Percentiles rank a stretch among this genome's conserved stretches.
Evolutionary conservation across 1,140 invertebrate species (phyloP).

Genomic region (Lycorma delicatula): DNA sequence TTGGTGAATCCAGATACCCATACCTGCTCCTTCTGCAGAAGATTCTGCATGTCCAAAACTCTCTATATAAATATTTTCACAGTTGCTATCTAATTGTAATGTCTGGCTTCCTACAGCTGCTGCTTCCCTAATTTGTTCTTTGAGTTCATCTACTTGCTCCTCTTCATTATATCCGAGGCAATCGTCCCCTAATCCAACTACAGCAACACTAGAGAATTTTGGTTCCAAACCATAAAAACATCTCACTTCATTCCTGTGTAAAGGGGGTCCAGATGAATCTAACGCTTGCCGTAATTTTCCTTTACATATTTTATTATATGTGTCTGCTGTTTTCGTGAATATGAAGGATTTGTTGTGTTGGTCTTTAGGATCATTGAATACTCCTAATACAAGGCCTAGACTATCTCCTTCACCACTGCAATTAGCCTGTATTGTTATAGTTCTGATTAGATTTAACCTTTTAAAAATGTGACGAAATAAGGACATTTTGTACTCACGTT

Average conservation of each 20-base stretch:
- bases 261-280: conserved; percentile 9
- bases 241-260: conserved; percentile 48
- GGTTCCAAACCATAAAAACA: conserved; percentile 52
- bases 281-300: conserved; percentile 10
- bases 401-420: neutral
- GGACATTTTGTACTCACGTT: too few relatives aligned
- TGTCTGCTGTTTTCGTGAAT: neutral
- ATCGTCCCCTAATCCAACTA: conserved; percentile 60
- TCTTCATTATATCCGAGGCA: conserved; percentile 46
- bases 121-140: conserved; percentile 52
- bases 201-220: conserved; percentile 51
- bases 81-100: conserved; percentile 35
- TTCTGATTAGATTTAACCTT: too few relatives aligned
- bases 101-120: conserved; percentile 54
- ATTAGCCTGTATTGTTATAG: too few relatives aligned
- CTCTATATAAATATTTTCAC: conserved; percentile 46
- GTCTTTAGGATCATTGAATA: neutral
- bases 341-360: neutral
- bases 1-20: conserved; percentile 57
- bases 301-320: neutral
- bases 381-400: neutral
- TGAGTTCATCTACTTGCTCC: conserved; percentile 58
- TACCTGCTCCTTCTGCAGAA: conserved; percentile 58
- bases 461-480: too few relatives aligned
- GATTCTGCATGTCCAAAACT: conserved; percentile 60